Evolutionary conservation across 2,888 invertebrate species (phyloP).

Genomic region (Neria commutata): DNA sequence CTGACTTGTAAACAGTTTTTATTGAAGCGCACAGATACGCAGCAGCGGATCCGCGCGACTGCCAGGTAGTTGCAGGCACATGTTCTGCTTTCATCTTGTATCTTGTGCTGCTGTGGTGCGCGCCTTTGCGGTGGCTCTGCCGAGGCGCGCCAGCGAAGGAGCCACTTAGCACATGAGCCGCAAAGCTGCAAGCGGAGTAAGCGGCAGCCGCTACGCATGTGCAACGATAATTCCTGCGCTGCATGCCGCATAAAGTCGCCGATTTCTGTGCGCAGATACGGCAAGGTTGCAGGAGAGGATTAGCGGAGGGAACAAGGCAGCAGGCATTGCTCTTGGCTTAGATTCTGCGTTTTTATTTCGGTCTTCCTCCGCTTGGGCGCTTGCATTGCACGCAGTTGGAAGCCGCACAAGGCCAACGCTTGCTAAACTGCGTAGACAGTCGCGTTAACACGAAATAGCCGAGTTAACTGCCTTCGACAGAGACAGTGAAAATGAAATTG

Average conservation of each 20-base stretch:
- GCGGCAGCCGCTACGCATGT: not conserved
- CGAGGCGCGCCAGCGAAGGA: too few species aligned
- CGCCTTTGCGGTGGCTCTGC: not conserved
- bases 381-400: too few species aligned
- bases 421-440: constrained; percentile 5
- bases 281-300: too few species aligned
- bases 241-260: not conserved
- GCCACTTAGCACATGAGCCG: too few species aligned
- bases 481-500: constrained; percentile 9
- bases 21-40: not conserved
- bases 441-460: not conserved
- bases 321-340: too few species aligned
- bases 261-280: not conserved
- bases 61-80: too few species aligned
- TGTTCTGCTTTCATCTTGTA: not conserved
- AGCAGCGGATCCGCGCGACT: too few species aligned
- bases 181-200: too few species aligned
- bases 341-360: too few species aligned
- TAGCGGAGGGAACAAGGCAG: too few species aligned
- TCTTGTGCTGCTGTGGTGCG: not conserved
- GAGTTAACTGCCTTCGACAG: not conserved
- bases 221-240: not conserved
- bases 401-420: too few species aligned
- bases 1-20: not conserved
- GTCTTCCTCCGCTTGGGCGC: too few species aligned